Conservation (phyloP, 2,797 vertebrate species). For the Glossophaga mutica region DNA sequence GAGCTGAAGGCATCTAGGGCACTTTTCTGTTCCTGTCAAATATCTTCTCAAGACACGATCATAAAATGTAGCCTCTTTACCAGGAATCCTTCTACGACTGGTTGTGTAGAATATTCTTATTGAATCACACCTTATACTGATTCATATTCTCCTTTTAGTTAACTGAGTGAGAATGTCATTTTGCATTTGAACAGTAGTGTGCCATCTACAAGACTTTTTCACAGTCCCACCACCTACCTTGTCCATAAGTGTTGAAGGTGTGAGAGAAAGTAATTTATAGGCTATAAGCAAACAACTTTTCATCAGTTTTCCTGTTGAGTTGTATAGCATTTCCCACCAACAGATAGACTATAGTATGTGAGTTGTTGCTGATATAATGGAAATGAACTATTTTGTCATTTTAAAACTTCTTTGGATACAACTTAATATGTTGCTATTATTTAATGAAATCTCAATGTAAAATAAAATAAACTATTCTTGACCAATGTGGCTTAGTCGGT, state of each 20-base stretch:
- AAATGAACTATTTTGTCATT: background rate
- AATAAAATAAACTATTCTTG: background rate
- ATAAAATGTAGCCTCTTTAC: background rate
- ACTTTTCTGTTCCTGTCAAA: background rate
- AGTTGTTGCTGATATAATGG: background rate
- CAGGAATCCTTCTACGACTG: background rate
- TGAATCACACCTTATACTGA: background rate
- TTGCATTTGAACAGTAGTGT: background rate
- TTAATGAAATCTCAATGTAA: background rate
- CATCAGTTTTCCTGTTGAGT: background rate
- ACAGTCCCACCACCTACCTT: background rate
- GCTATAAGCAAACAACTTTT: background rate
- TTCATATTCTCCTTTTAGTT: background rate
- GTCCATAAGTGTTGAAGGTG: background rate
- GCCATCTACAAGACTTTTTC: background rate
- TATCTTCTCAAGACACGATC: background rate
- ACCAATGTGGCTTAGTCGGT: too few relatives aligned
- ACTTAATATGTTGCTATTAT: background rate
- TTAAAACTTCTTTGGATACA: background rate
- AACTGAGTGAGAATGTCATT: background rate
- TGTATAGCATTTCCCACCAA: background rate
- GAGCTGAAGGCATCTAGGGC: background rate
- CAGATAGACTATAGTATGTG: background rate
- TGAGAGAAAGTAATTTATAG: background rate
- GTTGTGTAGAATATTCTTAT: background rate